Evolutionary conservation across 2,113 vertebrate species (phyloP).

Genomic region (Salvator merianae): DNA sequence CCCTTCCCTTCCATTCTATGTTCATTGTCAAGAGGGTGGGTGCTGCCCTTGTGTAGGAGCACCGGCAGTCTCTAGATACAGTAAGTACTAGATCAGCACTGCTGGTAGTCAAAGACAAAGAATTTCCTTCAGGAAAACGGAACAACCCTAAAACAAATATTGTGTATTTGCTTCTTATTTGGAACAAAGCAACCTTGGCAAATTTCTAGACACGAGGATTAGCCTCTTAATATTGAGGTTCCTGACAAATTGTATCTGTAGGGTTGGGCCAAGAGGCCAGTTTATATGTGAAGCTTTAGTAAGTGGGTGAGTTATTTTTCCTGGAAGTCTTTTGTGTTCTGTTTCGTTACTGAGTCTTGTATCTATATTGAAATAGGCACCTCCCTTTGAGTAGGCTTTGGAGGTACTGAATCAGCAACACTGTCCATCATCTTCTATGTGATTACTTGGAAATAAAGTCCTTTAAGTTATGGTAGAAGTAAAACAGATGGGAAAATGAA

Average conservation of each 20-base stretch:
- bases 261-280: background rate
- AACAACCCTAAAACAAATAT: background rate
- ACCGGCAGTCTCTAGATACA: too few species aligned
- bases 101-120: too few species aligned
- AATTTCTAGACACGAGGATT: background rate
- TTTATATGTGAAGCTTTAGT: background rate
- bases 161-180: background rate
- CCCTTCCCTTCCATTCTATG: too few species aligned
- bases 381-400: slow-evolving; percentile 17
- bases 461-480: too few species aligned
- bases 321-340: background rate
- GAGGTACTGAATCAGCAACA: background rate
- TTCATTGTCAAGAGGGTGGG: too few species aligned
- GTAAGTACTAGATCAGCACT: too few species aligned
- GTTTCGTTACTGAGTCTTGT: background rate
- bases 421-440: background rate
- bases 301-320: background rate
- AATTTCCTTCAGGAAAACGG: background rate
- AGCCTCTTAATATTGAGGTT: background rate
- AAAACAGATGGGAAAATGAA: background rate
- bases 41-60: too few species aligned
- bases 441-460: background rate
- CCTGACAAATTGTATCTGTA: background rate
- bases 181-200: background rate
- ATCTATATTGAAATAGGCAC: slow-evolving; percentile 1